These are phyloP conservation scores for Tragopan temminckii DNA, from an alignment of 2,797 vertebrate species.

Conservation along the genomic window DNA sequence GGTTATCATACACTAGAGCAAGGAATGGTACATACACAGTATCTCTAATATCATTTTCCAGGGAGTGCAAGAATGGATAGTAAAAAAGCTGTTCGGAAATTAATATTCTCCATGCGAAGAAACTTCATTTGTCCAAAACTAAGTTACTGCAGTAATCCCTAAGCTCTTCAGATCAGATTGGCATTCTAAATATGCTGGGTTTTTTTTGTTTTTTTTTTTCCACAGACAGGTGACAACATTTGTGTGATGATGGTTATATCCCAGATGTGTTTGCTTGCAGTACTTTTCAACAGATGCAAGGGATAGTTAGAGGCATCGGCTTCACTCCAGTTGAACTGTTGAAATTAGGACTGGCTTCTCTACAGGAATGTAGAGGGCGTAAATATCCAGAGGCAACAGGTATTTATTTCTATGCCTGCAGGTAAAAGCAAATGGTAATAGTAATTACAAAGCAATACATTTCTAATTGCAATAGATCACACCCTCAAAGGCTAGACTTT, in stretches of 20 bases:
- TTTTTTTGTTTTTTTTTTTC: constrained; percentile 15
- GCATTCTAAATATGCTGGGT: not conserved
- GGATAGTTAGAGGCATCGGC: not conserved
- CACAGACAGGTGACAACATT: not conserved
- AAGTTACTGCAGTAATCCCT: not conserved
- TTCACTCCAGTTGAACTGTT: not conserved
- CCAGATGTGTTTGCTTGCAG: not conserved
- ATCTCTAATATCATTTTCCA: not conserved
- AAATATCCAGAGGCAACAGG: constrained; percentile 61
- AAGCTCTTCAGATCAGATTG: not conserved
- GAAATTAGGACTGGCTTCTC: constrained; percentile 32
- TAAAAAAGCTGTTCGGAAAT: not conserved
- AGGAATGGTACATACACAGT: not conserved
- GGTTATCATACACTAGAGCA: not conserved
- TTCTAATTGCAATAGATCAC: constrained; percentile 71
- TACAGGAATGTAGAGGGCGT: constrained; percentile 31
- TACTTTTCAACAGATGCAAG: constrained; percentile 24
- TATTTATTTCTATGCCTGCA: constrained; percentile 65
- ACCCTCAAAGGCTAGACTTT: constrained; percentile 53
- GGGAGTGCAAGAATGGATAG: not conserved
- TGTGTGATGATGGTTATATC: not conserved
- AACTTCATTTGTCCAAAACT: not conserved
- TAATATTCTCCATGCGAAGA: not conserved
- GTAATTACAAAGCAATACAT: constrained; percentile 72
- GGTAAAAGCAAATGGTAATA: constrained; percentile 62